Evolutionary conservation across 2,888 invertebrate genomes (phyloP).

Genomic region (Ormyrus thymus): DNA sequence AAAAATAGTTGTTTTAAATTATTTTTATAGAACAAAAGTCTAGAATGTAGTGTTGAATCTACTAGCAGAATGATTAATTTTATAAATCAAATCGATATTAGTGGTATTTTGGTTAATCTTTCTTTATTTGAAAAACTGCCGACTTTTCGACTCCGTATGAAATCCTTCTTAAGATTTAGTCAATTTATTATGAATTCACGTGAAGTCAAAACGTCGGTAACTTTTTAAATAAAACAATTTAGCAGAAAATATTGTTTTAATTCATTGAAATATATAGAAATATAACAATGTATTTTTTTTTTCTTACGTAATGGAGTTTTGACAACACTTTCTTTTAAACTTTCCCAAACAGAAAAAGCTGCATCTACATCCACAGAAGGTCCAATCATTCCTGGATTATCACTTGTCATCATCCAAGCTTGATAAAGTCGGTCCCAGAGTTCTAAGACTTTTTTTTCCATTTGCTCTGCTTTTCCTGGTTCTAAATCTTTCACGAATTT

Average conservation of each 20-base stretch:
- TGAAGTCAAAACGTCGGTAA: not conserved
- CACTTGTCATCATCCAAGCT: slow-evolving; percentile 88
- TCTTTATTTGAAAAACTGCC: no score
- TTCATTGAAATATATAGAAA: no score
- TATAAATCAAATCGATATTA: no score
- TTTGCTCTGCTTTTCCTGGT: slow-evolving; percentile 85
- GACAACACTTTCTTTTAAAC: slow-evolving; percentile 82
- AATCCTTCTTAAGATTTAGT: no score
- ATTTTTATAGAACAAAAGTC: no score
- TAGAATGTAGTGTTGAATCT: no score
- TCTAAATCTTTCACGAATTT: slow-evolving; percentile 88
- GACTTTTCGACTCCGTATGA: no score
- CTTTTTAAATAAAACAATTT: not conserved
- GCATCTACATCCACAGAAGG: slow-evolving; percentile 86
- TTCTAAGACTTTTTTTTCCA: slow-evolving; percentile 92
- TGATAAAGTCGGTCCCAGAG: slow-evolving; percentile 96
- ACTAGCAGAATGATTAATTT: no score
- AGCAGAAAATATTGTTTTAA: not conserved
- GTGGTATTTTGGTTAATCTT: no score
- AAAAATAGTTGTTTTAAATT: not conserved
- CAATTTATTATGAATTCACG: no score
- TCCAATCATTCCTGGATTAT: slow-evolving; percentile 77
- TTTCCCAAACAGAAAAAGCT: slow-evolving; percentile 84
- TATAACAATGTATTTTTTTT: not conserved
- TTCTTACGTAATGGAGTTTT: slow-evolving; percentile 82